A percentile compares a stretch with the other conserved stretches of the same genome.
These are phyloP conservation scores for Mythimna albipuncta DNA, from an alignment of 2,888 invertebrate species.

Conservation along the genomic window DNA sequence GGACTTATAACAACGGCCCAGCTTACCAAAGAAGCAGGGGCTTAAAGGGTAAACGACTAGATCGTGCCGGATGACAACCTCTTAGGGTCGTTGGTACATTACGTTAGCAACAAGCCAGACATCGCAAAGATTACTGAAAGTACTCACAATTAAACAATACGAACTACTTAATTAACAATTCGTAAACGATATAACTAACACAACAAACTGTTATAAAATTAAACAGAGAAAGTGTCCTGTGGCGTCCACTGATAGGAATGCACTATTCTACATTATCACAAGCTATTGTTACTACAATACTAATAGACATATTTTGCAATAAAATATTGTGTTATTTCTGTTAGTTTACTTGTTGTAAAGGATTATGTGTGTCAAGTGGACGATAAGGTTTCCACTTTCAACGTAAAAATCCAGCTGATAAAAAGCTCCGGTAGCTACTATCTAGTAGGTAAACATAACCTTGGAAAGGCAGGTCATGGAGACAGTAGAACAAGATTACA, in stretches of 20 bases:
- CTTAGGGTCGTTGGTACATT: not conserved
- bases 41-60: not conserved
- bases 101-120: not conserved
- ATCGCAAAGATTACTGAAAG: not conserved
- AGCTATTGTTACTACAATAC: constrained; percentile 30
- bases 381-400: constrained; percentile 15
- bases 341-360: constrained; percentile 26
- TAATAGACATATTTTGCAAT: constrained; percentile 56
- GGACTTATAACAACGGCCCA: not conserved
- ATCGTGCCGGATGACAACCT: not conserved
- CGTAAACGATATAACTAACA: constrained; percentile 24
- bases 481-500: not conserved
- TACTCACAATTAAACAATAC: constrained; percentile 40
- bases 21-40: not conserved
- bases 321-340: constrained; percentile 27
- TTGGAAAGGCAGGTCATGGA: not conserved
- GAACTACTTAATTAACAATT: constrained; percentile 14
- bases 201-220: constrained; percentile 27
- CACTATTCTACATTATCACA: constrained; percentile 52
- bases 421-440: not conserved
- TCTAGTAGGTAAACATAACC: too few relatives aligned
- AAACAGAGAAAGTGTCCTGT: constrained; percentile 57
- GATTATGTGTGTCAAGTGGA: constrained; percentile 35
- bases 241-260: constrained; percentile 46
- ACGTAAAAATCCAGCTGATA: not conserved